Conservation (phyloP, 1,140 invertebrate genomes). For the Heliconius nattereri region DNA sequence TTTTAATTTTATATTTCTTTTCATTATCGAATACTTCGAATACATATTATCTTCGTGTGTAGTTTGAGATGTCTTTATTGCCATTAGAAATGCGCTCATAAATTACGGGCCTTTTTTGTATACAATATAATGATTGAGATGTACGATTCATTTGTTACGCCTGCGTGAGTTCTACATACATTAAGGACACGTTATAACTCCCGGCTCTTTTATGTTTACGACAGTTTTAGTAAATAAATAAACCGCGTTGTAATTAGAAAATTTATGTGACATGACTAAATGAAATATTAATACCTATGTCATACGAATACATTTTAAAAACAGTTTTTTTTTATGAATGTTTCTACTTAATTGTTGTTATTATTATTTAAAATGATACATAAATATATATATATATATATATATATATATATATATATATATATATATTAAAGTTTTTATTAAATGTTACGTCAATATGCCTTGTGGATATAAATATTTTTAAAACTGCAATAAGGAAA, state of each 20-base stretch:
- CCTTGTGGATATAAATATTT: slow-evolving; percentile 60
- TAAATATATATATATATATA: background rate
- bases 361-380: background rate
- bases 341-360: no score
- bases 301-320: no score
- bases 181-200: slow-evolving; percentile 59
- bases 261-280: background rate
- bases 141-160: slow-evolving; percentile 58
- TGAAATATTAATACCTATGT: no score
- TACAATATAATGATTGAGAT: slow-evolving; percentile 42
- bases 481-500: slow-evolving; percentile 69
- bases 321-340: no score
- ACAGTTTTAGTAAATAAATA: slow-evolving; percentile 75
- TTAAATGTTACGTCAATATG: background rate
- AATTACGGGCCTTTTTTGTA: slow-evolving; percentile 41
- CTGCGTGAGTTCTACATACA: slow-evolving; percentile 63
- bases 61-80: slow-evolving; percentile 34
- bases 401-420: background rate
- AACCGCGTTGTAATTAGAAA: slow-evolving; percentile 41
- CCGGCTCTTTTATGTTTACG: slow-evolving; percentile 70
- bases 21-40: background rate
- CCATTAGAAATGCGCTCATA: slow-evolving; percentile 39
- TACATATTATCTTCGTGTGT: slow-evolving; percentile 14
- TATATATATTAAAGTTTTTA: background rate
- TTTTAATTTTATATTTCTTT: background rate